Evolutionary conservation across 1,140 invertebrate species (phyloP), one percentile per base, ranked within the genome.

Genomic region (Pantala flavescens): DNA sequence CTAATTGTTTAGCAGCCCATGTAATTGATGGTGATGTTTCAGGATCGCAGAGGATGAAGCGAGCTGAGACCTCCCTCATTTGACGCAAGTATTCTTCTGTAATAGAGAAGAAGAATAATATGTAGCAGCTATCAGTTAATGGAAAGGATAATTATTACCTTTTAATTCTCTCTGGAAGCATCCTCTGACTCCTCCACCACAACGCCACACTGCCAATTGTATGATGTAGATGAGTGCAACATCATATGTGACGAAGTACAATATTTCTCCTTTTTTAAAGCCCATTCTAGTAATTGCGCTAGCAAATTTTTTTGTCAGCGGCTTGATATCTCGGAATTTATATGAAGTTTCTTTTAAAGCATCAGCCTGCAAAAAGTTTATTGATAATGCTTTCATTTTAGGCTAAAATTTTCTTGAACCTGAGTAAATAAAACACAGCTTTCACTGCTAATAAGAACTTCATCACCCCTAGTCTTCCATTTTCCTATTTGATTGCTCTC

Each of bases 241-340:
- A 3, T 74, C 73, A 14, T 55, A 74, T 0, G 73, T 74, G n/a
- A 49, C 73, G 42, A 49, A 49, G 23, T 74, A 70, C n/a, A 74
- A 24, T n/a, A 74, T 36, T 24, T 79, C 78, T 12, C 78, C 78
- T 71, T 77, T 78, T 19, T 70, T 49, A 75, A 79, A 78, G n/a
- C 78, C 78, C 0, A 77, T 24, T 43, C 76, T 74, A 19, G 70
- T 43, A 75, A 79, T 74, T 0, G 77, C 78, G 76, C 75, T 76
- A 0, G 73, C 77, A 23, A 77, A 74, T 63, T 74, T 76, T 28
- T 70, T 9, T 0, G 76, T 72, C 43, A 78, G 24, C 16, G 78
- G 77, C 63, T 78, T 78, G 9, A 76, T 73, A 24, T 78, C 78
- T 11, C 63, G 21, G 73, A 78, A 78, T 74, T 74, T 74, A 14